Base-by-base conservation (phyloP, 2,888 invertebrate genomes). In the Hypercompe scribonia region DNA sequence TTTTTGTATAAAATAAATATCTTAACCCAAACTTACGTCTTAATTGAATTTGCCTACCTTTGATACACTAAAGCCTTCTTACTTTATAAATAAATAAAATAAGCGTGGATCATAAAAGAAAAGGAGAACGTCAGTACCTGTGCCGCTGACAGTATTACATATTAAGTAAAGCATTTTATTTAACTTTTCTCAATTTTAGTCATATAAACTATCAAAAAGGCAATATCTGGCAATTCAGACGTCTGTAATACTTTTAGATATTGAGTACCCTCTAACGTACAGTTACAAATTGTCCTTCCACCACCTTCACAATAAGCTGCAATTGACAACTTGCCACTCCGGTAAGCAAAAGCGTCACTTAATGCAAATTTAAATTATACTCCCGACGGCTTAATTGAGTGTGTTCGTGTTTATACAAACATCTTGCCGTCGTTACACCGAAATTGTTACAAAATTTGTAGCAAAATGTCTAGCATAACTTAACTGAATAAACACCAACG, bases 321-420 rank as follows among this genome's bases (percentile, higher is more conserved):
- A 73, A 65, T 63, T 78, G 80, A 76, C 76, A 75, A 77, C 78
- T 68, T 36, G 69, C 58, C 67, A 66, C 63, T 67, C 71, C 70
- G 73, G 71, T 66, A 73, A 42, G 33, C 70, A 70, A 64, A 68
- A 71, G 71, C 79, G 82, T 80, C 84, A 75, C 78, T 83, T 86
- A 84, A 90, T 90, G 89, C 84, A 90, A 90, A 90, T 88, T 86
- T 31, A 86, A 84, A 89, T 87, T 82, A 85, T 77, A 77, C 68
- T 68, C 74, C 75, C 78, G 77, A 72, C 50, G 68, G 70, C 81
- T 82, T 87, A 87, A 89, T 88, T 87, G 81, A 79, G 73, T 77
- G 67, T 77, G 76, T 73, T 76, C 72, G 73, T 79, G 81, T 79
- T 82, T 78, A 71, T 74, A 76, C 65, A 73, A 77, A 77, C 77